phyloP scores from a whole-genome alignment of 1,140 invertebrate genomes.

The Triops longicaudatus region DNA sequence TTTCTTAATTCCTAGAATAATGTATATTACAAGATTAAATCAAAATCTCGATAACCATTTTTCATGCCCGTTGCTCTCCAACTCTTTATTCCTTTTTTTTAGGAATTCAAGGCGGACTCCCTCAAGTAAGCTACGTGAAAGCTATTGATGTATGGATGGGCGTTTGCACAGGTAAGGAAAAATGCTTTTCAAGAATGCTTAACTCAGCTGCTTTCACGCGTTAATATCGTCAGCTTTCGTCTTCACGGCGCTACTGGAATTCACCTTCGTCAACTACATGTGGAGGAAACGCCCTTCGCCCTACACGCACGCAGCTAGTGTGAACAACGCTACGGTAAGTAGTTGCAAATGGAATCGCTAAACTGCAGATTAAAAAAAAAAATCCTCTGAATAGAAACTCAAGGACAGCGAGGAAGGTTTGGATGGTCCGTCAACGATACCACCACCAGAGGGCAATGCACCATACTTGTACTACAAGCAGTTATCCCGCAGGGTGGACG shows the following conservation, averaged over 20 bases:
- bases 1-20: too few species aligned
- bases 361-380: not conserved
- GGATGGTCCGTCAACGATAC: not conserved
- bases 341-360: not conserved
- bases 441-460: not conserved
- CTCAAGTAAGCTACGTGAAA: constrained; percentile 47
- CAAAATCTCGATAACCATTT: too few species aligned
- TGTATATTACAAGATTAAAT: too few species aligned
- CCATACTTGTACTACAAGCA: not conserved
- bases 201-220: not conserved
- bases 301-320: not conserved
- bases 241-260: constrained; percentile 46
- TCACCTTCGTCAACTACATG: constrained; percentile 46
- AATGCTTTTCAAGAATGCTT: not conserved
- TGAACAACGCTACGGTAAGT: not conserved
- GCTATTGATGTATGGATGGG: constrained; percentile 48
- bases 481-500: not conserved
- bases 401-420: constrained; percentile 1
- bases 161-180: constrained; percentile 40
- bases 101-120: constrained; percentile 46
- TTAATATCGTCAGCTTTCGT: constrained; percentile 40
- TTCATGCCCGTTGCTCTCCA: not conserved
- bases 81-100: constrained; percentile 25
- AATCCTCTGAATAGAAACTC: not conserved
- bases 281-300: constrained; percentile 39